Evolutionary conservation across 2,888 invertebrate species (phyloP), one percentile per base, ranked within the genome.

Genomic region (Heliconius aoede): DNA sequence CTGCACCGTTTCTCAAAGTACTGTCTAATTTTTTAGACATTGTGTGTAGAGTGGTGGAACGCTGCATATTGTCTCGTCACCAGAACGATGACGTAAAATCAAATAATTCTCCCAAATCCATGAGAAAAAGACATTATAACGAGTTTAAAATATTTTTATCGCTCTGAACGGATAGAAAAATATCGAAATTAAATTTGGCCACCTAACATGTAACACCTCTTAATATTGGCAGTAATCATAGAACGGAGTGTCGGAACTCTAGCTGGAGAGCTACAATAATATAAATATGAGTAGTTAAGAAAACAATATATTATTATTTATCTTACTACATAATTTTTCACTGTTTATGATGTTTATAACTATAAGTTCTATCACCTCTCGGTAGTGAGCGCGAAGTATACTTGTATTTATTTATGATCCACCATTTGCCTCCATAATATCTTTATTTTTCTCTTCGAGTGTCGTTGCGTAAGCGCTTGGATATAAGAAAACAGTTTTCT

Each of bases 401-500:
- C 89, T 89, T 85, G 83, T 82, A 81, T 82, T 90, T 91, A 91
- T 91, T 91, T 91, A 91, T 87, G 86, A 85, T 83, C 85, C 83
- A 84, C 87, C 86, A 88, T 89, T 91, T 88, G 85, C 87, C 83
- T 82, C 82, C 82, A 86, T 85, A 87, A 89, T 89, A 90, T 89
- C 87, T 88, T 88, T 89, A 83, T 84, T 84, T 84, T 84, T 84
- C 83, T 82, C 82, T 80, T 78, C 80, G 36, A 74, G 67, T 79
- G 81, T 83, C 83, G 58, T 79, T 77, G 82, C 80, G 81, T 82
- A 85, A 85, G 84, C 84, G 83, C 81, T 82, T 80, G 80, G 78
- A 77, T 82, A 80, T 78, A 72, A 79, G 80, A 76, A 76, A 79
- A 76, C 68, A 72, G 79, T 76, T 80, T 72, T 74, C 65, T 60